These are phyloP conservation scores for Tor tambroides DNA, from an alignment of 2,113 vertebrate genomes.

Conservation along the genomic window DNA sequence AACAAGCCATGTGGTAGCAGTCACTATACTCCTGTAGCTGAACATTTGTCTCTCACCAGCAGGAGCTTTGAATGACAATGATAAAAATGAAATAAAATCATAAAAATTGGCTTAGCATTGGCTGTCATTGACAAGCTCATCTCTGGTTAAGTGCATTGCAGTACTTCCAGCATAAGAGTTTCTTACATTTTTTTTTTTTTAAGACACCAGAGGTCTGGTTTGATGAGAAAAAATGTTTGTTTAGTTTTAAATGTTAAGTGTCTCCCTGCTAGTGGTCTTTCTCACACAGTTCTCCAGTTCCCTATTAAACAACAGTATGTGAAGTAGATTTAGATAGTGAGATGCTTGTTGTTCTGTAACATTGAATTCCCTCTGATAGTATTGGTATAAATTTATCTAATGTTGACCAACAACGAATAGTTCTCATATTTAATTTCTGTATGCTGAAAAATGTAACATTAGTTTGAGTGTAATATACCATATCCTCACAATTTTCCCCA, in stretches of 20 bases:
- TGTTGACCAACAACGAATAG: not conserved
- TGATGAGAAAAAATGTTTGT: not conserved
- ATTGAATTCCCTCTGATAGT: not conserved
- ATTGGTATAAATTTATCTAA: not conserved
- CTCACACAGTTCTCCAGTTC: conserved; percentile 25
- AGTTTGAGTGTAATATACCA: not conserved
- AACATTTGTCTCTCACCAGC: not conserved
- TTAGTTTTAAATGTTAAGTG: not conserved
- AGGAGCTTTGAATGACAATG: not conserved
- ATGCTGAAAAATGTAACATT: not conserved
- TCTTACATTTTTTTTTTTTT: not conserved
- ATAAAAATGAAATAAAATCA: not conserved
- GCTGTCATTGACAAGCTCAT: not conserved
- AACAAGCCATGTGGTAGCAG: conserved; percentile 59
- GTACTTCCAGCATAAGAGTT: not conserved
- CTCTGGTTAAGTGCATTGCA: not conserved
- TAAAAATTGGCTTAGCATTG: not conserved
- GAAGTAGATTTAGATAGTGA: conserved; percentile 16
- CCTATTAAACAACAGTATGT: not conserved
- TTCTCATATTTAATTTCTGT: not conserved
- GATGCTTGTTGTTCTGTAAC: not conserved
- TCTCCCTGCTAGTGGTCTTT: not conserved
- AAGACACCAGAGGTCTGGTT: not conserved
- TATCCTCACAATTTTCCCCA: no score
- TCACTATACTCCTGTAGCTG: conserved; percentile 14